phyloP scores from a whole-genome alignment of 2,113 vertebrate genomes.

The Petroica traversi region DNA sequence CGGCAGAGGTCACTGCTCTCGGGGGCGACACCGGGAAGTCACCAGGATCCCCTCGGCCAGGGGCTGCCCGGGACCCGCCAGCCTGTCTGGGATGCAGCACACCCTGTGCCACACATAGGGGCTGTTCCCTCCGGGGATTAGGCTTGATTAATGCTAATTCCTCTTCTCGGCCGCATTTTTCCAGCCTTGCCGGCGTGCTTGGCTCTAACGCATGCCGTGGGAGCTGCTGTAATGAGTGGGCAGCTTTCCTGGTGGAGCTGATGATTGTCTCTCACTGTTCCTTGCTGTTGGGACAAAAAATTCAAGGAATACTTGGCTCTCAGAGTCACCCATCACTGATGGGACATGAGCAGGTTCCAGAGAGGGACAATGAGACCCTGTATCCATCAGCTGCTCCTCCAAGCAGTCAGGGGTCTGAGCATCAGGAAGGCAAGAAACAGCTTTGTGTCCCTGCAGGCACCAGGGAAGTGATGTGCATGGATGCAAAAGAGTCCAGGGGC shows the following conservation, averaged over 20 bases:
- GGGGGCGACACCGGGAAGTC: not conserved
- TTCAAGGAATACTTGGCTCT: not conserved
- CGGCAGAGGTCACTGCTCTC: not conserved
- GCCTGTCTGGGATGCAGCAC: not conserved
- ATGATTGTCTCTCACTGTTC: not conserved
- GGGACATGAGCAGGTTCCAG: not conserved
- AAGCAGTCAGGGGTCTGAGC: not conserved
- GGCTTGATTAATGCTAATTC: slow-evolving; percentile 34
- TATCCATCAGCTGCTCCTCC: not conserved
- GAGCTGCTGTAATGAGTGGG: not conserved
- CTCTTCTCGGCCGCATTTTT: not conserved
- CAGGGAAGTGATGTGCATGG: rapidly evolving
- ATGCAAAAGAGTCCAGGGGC: not conserved
- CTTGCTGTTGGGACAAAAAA: not conserved
- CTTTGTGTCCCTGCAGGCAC: not conserved
- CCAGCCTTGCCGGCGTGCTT: not conserved
- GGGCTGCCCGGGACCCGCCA: not conserved
- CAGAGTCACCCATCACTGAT: not conserved
- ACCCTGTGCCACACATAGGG: not conserved
- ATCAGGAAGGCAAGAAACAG: not conserved
- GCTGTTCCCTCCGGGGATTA: not conserved
- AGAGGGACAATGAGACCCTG: not conserved
- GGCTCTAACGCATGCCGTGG: not conserved
- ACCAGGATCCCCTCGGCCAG: not conserved
- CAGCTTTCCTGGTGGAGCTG: not conserved